A percentile compares a stretch with the other conserved stretches of the same genome.
Evolutionary conservation across 2,888 invertebrate species (phyloP).

Genomic region (Platerodrilus igneus): DNA sequence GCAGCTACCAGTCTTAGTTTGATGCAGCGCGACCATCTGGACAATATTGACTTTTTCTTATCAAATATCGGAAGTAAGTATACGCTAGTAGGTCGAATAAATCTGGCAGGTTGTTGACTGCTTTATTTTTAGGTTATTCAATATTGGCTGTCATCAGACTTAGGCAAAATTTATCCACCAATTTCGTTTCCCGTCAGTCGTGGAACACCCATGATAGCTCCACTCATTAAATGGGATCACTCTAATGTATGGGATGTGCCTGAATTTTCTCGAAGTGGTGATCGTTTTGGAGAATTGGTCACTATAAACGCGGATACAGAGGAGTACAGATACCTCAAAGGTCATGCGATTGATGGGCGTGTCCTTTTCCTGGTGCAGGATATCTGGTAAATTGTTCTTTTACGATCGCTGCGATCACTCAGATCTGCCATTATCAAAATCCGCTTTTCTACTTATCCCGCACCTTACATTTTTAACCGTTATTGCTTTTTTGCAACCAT

Average conservation of each 20-base stretch:
- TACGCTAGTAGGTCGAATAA: too few species aligned
- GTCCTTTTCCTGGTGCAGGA: conserved; percentile 93
- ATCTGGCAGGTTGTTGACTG: too few species aligned
- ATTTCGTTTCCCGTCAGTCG: conserved; percentile 80
- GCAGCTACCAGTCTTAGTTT: conserved; percentile 76
- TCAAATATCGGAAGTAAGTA: too few species aligned
- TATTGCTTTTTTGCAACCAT: too few species aligned
- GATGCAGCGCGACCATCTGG: conserved; percentile 79
- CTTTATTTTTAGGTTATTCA: conserved; percentile 65
- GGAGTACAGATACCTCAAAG: conserved; percentile 69
- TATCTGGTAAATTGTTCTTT: too few species aligned
- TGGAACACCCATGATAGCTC: conserved; percentile 86
- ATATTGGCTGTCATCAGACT: conserved; percentile 73
- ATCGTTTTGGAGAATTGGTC: conserved; percentile 72
- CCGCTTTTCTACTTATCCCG: too few species aligned
- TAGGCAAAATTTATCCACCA: conserved; percentile 69
- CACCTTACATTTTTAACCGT: too few species aligned
- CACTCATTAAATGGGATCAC: conserved; percentile 91
- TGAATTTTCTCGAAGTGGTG: conserved; percentile 58
- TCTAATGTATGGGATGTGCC: conserved; percentile 81
- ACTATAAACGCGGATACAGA: conserved; percentile 72
- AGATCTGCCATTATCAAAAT: too few species aligned
- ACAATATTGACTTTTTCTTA: too few species aligned
- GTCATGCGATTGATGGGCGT: conserved; percentile 90
- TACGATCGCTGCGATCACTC: conserved; percentile 65